These are phyloP conservation scores for Calypte anna DNA, from an alignment of 2,113 vertebrate genomes.

Conservation along the genomic window DNA sequence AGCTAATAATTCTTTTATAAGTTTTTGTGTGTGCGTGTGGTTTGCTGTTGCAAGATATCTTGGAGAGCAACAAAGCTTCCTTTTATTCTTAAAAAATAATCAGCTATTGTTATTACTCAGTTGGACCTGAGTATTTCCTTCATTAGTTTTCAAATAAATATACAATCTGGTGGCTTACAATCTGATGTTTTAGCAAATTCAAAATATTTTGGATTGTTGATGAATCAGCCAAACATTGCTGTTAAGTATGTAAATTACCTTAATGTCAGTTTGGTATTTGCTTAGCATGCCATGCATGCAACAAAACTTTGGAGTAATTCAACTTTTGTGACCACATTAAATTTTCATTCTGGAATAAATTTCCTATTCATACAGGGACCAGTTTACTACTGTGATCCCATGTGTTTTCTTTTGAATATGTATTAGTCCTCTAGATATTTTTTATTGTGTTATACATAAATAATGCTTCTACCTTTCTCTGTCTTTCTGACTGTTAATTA, in stretches of 20 bases:
- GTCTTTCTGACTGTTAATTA: slow-evolving; percentile 25
- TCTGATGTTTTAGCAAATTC: neutral
- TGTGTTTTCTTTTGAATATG: slow-evolving; percentile 24
- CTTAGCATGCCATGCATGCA: slow-evolving; percentile 25
- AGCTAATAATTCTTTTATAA: slow-evolving; percentile 70
- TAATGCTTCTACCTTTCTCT: slow-evolving; percentile 63
- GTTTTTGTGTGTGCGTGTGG: neutral
- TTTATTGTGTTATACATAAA: slow-evolving; percentile 49
- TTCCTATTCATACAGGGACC: slow-evolving; percentile 47
- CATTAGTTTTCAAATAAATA: slow-evolving; percentile 24
- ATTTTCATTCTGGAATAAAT: neutral
- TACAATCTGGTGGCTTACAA: neutral
- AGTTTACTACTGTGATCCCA: neutral
- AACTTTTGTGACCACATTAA: neutral
- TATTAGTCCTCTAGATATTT: slow-evolving; percentile 37
- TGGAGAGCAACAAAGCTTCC: slow-evolving; percentile 40
- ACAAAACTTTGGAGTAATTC: slow-evolving; percentile 46
- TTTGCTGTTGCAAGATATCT: slow-evolving; percentile 69
- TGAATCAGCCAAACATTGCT: neutral
- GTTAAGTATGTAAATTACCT: neutral
- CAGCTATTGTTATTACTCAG: neutral
- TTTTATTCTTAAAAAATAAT: slow-evolving; percentile 39
- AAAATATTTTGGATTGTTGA: neutral
- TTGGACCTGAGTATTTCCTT: neutral
- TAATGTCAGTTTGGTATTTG: slow-evolving; percentile 26